Evolutionary conservation across 64 coral and sea anemone genomes (phyloP).

Genomic region (Anthopleura sola): DNA sequence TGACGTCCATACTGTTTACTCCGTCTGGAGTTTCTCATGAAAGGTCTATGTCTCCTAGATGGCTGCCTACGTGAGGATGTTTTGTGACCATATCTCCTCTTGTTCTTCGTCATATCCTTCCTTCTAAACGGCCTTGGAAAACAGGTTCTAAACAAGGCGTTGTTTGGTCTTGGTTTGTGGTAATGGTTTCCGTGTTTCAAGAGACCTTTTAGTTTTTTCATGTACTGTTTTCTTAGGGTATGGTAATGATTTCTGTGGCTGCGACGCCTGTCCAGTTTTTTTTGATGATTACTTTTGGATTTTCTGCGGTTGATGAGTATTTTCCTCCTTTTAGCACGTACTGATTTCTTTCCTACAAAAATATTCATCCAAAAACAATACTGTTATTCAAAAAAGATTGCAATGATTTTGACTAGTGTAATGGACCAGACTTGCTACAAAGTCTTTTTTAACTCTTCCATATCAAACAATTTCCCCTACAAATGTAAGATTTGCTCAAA

Average conservation of each 20-base stretch:
- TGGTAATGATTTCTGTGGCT: neutral
- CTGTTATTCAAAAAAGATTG: neutral
- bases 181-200: neutral
- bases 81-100: neutral
- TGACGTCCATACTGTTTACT: neutral
- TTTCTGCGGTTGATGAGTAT: neutral
- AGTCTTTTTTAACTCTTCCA: too few species aligned
- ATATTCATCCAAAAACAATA: neutral
- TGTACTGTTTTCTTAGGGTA: neutral
- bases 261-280: neutral
- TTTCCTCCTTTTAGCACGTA: neutral
- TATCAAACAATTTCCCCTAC: too few species aligned
- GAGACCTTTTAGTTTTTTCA: neutral
- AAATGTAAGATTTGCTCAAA: too few species aligned
- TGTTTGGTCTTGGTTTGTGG: neutral
- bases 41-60: neutral
- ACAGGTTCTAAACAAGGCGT: neutral
- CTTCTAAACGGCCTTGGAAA: neutral
- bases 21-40: neutral
- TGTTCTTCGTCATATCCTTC: neutral
- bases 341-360: neutral
- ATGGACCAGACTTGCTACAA: too few species aligned
- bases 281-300: neutral
- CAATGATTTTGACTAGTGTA: neutral
- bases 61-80: neutral